Conservation (phyloP, 1,140 invertebrate genomes). For the Drosophila trapezifrons region DNA sequence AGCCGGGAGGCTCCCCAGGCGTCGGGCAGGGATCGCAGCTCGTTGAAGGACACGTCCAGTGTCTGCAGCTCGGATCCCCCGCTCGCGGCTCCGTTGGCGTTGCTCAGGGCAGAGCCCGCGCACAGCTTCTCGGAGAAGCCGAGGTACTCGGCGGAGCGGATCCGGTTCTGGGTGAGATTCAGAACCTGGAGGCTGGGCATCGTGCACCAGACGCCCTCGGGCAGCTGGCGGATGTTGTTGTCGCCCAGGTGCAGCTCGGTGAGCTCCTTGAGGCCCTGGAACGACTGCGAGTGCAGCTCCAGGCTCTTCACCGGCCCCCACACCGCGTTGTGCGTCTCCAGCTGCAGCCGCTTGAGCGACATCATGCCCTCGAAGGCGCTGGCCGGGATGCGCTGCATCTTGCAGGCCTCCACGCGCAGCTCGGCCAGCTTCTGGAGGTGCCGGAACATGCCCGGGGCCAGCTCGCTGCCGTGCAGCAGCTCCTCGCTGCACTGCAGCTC, state of each 20-base stretch:
- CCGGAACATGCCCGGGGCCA: constrained; percentile 88
- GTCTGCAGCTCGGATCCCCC: constrained; percentile 86
- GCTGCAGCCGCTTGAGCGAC: constrained; percentile 88
- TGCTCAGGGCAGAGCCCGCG: constrained; percentile 74
- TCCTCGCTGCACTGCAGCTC: constrained; percentile 88
- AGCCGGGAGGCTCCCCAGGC: constrained; percentile 88
- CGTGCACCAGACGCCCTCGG: constrained; percentile 89
- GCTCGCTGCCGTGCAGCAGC: constrained; percentile 88
- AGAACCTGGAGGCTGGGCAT: constrained; percentile 89
- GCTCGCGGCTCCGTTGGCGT: constrained; percentile 76
- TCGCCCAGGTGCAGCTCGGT: constrained; percentile 89
- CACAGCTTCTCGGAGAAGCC: constrained; percentile 86
- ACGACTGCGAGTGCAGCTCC: constrained; percentile 87
- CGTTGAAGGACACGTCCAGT: constrained; percentile 90
- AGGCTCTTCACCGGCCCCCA: constrained; percentile 88
- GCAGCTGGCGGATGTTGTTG: constrained; percentile 90
- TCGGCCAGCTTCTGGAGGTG: constrained; percentile 89
- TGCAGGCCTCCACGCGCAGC: constrained; percentile 89
- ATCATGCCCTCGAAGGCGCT: constrained; percentile 89
- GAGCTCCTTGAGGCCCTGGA: constrained; percentile 88
- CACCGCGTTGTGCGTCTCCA: constrained; percentile 88
- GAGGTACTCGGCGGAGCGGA: constrained; percentile 88
- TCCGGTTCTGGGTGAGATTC: constrained; percentile 90
- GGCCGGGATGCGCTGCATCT: constrained; percentile 88
- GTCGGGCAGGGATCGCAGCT: constrained; percentile 87